Conservation (phyloP, 2,888 invertebrate genomes). For the Salticus scenicus region DNA sequence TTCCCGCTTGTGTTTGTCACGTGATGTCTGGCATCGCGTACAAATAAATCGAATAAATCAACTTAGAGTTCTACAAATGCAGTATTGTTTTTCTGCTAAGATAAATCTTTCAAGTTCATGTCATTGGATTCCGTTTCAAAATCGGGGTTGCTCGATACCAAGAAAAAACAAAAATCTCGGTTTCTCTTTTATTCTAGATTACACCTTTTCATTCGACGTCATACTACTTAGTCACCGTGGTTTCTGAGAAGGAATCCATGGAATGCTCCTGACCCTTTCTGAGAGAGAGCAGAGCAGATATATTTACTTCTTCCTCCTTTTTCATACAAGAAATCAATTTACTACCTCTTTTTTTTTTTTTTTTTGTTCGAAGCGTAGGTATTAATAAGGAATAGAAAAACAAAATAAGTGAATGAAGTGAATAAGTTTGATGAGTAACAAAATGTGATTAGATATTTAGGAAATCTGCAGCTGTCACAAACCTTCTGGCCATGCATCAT, state of each 20-base stretch:
- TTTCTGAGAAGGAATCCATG: constrained; percentile 44
- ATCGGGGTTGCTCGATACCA: not conserved
- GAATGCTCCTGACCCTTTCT: constrained; percentile 59
- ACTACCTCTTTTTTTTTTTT: too few species aligned
- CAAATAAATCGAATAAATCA: not conserved
- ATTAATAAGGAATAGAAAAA: too few species aligned
- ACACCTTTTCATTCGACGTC: constrained; percentile 50
- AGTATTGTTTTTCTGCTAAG: not conserved
- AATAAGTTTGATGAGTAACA: too few species aligned
- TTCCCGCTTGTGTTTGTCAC: constrained; percentile 7
- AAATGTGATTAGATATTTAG: too few species aligned
- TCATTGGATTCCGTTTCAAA: not conserved
- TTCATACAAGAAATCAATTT: too few species aligned
- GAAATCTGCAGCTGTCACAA: too few species aligned
- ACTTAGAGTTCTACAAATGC: not conserved
- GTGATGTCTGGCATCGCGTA: constrained; percentile 19
- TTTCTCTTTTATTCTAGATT: constrained; percentile 25
- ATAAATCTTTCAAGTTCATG: not conserved
- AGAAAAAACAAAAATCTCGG: not conserved
- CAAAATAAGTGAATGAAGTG: too few species aligned
- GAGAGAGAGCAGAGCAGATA: constrained; percentile 21
- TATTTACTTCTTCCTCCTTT: constrained; percentile 11
- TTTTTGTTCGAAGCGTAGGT: too few species aligned
- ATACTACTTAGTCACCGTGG: constrained; percentile 16
- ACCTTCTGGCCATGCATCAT: too few species aligned